Percentiles rank a stretch among this genome's conserved stretches.
Evolutionary conservation across 2,888 invertebrate genomes (phyloP).

Genomic region (Itoplectis maculator): DNA sequence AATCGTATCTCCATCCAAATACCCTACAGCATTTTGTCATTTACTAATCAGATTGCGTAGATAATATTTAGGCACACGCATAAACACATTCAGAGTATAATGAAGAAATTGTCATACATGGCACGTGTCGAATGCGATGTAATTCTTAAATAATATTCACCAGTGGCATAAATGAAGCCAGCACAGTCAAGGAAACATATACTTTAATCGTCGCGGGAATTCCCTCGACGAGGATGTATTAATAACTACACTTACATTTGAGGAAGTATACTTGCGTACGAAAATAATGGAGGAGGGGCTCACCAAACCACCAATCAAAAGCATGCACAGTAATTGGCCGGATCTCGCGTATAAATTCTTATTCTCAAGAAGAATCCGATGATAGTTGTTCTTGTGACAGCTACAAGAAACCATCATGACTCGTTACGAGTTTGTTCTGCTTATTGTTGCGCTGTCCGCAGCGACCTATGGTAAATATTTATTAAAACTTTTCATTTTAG

Average conservation of each 20-base stretch:
- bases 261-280: not conserved
- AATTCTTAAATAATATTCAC: not conserved
- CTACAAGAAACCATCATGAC: not conserved
- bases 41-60: not conserved
- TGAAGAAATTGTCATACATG: not conserved
- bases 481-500: not conserved
- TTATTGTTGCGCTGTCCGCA: slow-evolving; percentile 2
- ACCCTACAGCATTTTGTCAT: not conserved
- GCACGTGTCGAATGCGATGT: not conserved
- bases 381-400: not conserved
- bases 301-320: not conserved
- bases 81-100: not conserved
- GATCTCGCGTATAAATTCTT: not conserved
- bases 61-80: not conserved
- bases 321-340: not conserved
- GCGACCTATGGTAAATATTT: not conserved
- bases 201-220: not conserved
- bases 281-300: not conserved
- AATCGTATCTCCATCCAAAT: not conserved
- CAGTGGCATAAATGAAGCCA: not conserved
- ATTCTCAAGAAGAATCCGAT: not conserved
- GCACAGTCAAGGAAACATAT: not conserved
- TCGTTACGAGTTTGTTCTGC: not conserved
- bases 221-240: not conserved
- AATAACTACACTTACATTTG: not conserved